phyloP scores from a whole-genome alignment of 2,888 invertebrate genomes.

The Mimas tiliae region DNA sequence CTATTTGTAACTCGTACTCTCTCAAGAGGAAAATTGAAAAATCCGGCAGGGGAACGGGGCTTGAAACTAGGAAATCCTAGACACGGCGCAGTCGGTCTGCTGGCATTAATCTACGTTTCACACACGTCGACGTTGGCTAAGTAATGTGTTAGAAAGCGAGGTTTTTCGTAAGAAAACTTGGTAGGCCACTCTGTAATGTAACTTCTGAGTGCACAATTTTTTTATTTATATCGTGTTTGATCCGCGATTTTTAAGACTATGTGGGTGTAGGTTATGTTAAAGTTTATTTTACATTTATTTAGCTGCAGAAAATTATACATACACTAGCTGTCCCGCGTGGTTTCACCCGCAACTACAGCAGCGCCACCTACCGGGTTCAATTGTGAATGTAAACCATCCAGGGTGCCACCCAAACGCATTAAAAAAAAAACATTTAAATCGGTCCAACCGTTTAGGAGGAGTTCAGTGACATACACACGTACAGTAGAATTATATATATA shows the following conservation, averaged over 20 bases:
- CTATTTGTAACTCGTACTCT: constrained; percentile 57
- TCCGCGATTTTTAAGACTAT: constrained; percentile 1
- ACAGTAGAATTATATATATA: no score
- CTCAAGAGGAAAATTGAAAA: constrained; percentile 67
- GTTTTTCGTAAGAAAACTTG: neutral
- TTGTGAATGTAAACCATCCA: no score
- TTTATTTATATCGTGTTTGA: constrained; percentile 3
- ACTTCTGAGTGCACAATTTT: constrained; percentile 9
- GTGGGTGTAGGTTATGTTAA: neutral
- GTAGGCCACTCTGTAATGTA: constrained; percentile 6
- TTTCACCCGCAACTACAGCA: no score
- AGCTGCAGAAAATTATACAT: no score
- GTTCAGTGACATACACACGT: no score
- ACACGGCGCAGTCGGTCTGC: constrained; percentile 41
- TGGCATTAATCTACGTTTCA: constrained; percentile 54
- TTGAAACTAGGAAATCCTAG: constrained; percentile 53
- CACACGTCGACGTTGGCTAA: constrained; percentile 49
- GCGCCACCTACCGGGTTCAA: no score
- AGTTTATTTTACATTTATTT: neutral
- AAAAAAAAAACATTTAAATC: no score
- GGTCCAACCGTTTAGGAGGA: no score
- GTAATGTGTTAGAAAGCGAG: constrained; percentile 47
- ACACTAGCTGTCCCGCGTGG: no score
- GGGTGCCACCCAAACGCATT: no score
- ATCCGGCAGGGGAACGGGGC: constrained; percentile 55